Percentiles rank a stretch among this genome's conserved stretches.
Evolutionary conservation across 2,888 invertebrate genomes (phyloP).

Genomic region (Philopedon plagiatum): DNA sequence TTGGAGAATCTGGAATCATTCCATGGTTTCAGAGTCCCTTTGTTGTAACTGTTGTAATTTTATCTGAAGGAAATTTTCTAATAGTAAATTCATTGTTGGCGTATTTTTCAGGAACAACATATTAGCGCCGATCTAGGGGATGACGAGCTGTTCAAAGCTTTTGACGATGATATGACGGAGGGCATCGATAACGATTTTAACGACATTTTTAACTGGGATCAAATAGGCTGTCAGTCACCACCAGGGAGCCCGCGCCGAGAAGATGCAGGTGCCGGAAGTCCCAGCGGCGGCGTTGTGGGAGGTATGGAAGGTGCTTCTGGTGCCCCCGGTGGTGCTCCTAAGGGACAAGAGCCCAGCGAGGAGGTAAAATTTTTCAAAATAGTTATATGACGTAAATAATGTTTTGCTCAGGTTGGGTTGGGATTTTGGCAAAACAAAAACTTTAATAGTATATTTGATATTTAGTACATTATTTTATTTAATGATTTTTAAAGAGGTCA

Average conservation of each 20-base stretch:
- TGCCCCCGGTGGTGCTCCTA: conserved; percentile 67
- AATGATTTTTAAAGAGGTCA: too few species aligned
- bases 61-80: too few species aligned
- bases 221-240: conserved; percentile 74
- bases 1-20: too few species aligned
- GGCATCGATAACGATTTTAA: conserved; percentile 80
- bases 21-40: too few species aligned
- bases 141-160: conserved; percentile 74
- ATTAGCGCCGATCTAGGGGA: conserved; percentile 79
- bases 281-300: conserved; percentile 67
- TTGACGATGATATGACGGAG: conserved; percentile 69
- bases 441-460: too few species aligned
- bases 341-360: conserved; percentile 62
- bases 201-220: conserved; percentile 81
- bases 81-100: too few species aligned
- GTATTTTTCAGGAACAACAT: conserved; percentile 73
- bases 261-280: conserved; percentile 68
- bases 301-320: conserved; percentile 68
- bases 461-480: too few species aligned
- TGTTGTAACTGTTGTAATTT: too few species aligned
- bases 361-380: conserved; percentile 55
- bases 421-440: too few species aligned
- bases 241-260: conserved; percentile 59
- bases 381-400: too few species aligned
- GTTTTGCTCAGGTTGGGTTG: too few species aligned